Evolutionary conservation across 1,140 invertebrate species (phyloP), one percentile per base, ranked within the genome.

Genomic region (Dryas iulia): DNA sequence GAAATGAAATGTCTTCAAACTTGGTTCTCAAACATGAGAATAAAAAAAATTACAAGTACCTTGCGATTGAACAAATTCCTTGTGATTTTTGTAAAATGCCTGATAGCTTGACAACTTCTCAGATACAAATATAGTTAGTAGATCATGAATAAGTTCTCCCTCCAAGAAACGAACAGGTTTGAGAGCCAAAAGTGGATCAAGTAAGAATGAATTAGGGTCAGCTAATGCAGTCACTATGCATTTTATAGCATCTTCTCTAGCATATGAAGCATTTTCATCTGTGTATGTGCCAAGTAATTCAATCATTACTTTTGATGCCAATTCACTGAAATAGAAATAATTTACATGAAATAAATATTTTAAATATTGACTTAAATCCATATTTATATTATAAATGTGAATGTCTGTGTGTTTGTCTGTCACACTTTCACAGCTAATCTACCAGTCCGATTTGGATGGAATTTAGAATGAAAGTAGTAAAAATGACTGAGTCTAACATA

Each of bases 151-250:
- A 0, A 97, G 94, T 93, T 99, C 97, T 67, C 98, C 96, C 92
- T 99, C 97, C n/a, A 99, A 92, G 86, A 98, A 98, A 71, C 97
- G 95, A 1, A 99, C 98, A 12, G 98, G 98, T 92, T 99, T 99
- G 18, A 99, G 90, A 8, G 96, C 94, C 12, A 99, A 92, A 14
- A 99, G 92, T 66, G 98, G 98, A 89, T 99, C 98, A 74, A 99
- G 92, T 10, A 99, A 93, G 91, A 98, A 99, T 79, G 97, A 98
- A 77, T 96, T 97, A 35, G 98, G 98, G 92, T 99, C 98, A 35
- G 96, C 97, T 59, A 99, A 91, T 59, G 98, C 98, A 14, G 98
- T 96, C 14, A 98, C 95, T 86, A 99, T 99, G 90, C 98, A 99
- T 79, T 97, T 96, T 81, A 98, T 98, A 6, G 98, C 98, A 94